These are phyloP conservation scores for Myripristis jacobus DNA, from an alignment of 2,797 vertebrate species.

Conservation along the genomic window DNA sequence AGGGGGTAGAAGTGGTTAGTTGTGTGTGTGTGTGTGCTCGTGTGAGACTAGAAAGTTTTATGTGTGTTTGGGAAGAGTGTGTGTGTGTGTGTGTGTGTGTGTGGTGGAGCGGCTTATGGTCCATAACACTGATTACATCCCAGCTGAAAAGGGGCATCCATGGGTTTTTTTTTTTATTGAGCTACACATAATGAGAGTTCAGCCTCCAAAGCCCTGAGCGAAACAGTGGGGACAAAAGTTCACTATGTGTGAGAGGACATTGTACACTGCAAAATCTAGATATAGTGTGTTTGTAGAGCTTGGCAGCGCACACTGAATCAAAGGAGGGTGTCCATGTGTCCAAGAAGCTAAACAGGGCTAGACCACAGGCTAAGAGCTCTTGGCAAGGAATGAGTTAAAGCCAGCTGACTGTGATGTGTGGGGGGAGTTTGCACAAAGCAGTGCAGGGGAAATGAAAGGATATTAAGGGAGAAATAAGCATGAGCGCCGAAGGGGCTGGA, in stretches of 20 bases:
- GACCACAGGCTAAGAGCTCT: conserved; percentile 14
- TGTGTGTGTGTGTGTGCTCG: conserved; percentile 27
- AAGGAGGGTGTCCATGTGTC: conserved; percentile 37
- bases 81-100: conserved; percentile 13
- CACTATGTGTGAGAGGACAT: conserved; percentile 37
- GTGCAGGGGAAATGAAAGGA: conserved; percentile 76
- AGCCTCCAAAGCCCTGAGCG: conserved; percentile 32
- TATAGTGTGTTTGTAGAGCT: not conserved
- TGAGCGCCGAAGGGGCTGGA: conserved; percentile 68
- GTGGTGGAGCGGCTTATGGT: conserved; percentile 20
- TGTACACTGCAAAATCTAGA: conserved; percentile 12
- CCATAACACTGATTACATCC: conserved; percentile 39
- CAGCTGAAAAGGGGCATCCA: conserved; percentile 62
- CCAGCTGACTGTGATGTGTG: conserved; percentile 68
- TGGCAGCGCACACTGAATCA: conserved; percentile 29
- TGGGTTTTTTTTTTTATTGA: conserved; percentile 54
- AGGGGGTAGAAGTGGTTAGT: conserved; percentile 34
- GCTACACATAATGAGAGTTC: conserved; percentile 28
- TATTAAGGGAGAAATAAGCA: conserved; percentile 76
- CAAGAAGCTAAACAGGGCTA: conserved; percentile 14
- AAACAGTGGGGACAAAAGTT: conserved; percentile 34
- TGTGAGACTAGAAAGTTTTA: too few species aligned
- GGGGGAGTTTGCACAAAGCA: conserved; percentile 61
- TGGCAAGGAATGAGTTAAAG: conserved; percentile 75
- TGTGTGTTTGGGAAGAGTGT: not conserved